Evolutionary conservation across 2,797 vertebrate genomes (phyloP), one percentile per base, ranked within the genome.

Genomic region (Hemibagrus guttatus): DNA sequence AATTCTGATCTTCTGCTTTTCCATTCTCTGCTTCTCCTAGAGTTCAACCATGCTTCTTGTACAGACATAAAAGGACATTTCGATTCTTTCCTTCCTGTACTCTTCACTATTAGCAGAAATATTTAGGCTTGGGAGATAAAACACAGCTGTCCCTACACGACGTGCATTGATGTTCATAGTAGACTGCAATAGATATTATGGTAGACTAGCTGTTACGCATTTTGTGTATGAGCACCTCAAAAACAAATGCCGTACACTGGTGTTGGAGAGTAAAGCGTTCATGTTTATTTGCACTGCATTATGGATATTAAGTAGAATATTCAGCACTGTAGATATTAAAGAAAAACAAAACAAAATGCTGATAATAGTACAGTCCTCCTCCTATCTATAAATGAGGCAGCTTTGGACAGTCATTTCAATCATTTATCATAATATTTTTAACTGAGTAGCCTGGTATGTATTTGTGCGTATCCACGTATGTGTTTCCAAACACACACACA

Each of bases 1-100:
- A 85, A 85, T 75, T 79, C 66, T 80, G 64, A 86, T 87, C 61
- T 61, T 52, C 0, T 66, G 12, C 54, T 56, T 71, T 82, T 83
- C 14, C 58, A 72, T 83, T 68, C 69, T 26, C 54, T 35, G 21
- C 46, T 76, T 80, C 76, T 81, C 58, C 49, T 52, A 1, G 9
- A n/a, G 26, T 21, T 46, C 8, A 75, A 75, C 21, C 31, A 69
- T 69, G 14, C n/a, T 5, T 17, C 64, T 68, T 17, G 28, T 11
- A 13, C 4, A 64, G n/a, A 21, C 56, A 58, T 58, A 59, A 23
- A 63, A n/a, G 59, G 59, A 3, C 19, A 42, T 71, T 26, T 26
- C 42, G 46, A 6, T 21, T 66, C 8, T 19, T 21, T 54, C 46
- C 17, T 68, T 8, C n/a, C 8, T 68, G 6, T 21, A 83, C 7